Evolutionary conservation across 2,113 vertebrate genomes (phyloP).

Genomic region (Leptosomus discolor): DNA sequence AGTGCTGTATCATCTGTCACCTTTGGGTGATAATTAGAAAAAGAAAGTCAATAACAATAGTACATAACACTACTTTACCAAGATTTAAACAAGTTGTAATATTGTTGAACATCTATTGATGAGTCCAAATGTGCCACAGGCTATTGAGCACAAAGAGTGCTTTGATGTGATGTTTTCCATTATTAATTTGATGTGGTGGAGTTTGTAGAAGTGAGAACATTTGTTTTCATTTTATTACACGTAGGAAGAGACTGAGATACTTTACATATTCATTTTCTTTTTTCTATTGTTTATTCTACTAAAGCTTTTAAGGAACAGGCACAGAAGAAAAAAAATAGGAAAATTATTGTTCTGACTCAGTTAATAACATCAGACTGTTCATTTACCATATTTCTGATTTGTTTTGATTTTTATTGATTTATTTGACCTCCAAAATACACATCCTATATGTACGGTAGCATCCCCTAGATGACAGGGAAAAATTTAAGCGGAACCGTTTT

Average conservation of each 20-base stretch:
- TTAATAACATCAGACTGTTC: background rate
- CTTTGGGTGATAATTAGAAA: conserved; percentile 85
- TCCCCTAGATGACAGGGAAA: background rate
- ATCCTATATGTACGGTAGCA: background rate
- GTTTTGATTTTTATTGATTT: conserved; percentile 17
- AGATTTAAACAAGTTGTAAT: conserved; percentile 82
- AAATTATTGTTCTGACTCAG: background rate
- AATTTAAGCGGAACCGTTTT: background rate
- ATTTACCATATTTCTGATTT: background rate
- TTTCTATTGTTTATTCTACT: background rate
- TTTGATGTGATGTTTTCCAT: conserved; percentile 76
- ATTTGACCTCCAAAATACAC: conserved; percentile 19
- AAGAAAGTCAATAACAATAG: conserved; percentile 81
- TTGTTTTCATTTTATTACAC: conserved; percentile 66
- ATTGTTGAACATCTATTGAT: conserved; percentile 83
- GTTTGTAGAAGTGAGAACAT: conserved; percentile 65
- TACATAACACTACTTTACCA: conserved; percentile 78
- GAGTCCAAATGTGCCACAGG: conserved; percentile 77
- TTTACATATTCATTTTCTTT: conserved; percentile 53
- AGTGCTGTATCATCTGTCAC: conserved; percentile 79
- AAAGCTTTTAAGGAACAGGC: background rate
- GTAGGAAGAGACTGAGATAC: background rate
- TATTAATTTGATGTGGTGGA: conserved; percentile 77
- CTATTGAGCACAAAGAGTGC: conserved; percentile 74
- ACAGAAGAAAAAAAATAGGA: background rate